Conservation (phyloP, 2,888 invertebrate species). For the Polia nebulosa region DNA sequence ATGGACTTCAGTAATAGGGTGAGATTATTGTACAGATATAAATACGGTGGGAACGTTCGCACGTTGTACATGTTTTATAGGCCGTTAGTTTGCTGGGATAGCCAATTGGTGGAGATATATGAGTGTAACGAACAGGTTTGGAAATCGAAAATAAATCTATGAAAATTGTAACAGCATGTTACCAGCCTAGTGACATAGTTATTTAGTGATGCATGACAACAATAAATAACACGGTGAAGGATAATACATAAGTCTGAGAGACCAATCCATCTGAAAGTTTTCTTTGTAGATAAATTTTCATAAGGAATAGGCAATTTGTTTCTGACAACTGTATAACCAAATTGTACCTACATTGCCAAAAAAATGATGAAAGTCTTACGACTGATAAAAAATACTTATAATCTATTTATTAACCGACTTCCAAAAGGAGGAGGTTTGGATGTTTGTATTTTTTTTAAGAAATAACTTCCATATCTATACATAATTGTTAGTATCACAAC, state of each 20-base stretch:
- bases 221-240: neutral
- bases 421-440: too few relatives aligned
- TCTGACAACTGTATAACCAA: too few relatives aligned
- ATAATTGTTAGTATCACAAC: too few relatives aligned
- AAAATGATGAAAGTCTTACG: too few relatives aligned
- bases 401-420: too few relatives aligned
- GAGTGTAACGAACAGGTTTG: constrained; percentile 23
- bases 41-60: constrained; percentile 26
- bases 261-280: too few relatives aligned
- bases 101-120: constrained; percentile 50
- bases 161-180: constrained; percentile 14
- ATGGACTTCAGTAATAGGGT: constrained; percentile 15
- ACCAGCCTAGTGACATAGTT: neutral
- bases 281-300: too few relatives aligned
- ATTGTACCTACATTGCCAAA: too few relatives aligned
- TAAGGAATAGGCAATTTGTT: too few relatives aligned
- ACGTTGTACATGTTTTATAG: constrained; percentile 48
- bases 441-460: too few relatives aligned
- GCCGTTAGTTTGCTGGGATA: constrained; percentile 39
- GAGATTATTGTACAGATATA: constrained; percentile 4
- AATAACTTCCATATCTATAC: too few relatives aligned
- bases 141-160: constrained; percentile 47
- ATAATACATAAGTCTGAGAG: neutral
- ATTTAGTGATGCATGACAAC: neutral
- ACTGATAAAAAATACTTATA: too few relatives aligned